A percentile compares a stretch with the other conserved stretches of the same genome.
phyloP scores from a whole-genome alignment of 1,140 invertebrate species.

The Dreissena polymorpha region DNA sequence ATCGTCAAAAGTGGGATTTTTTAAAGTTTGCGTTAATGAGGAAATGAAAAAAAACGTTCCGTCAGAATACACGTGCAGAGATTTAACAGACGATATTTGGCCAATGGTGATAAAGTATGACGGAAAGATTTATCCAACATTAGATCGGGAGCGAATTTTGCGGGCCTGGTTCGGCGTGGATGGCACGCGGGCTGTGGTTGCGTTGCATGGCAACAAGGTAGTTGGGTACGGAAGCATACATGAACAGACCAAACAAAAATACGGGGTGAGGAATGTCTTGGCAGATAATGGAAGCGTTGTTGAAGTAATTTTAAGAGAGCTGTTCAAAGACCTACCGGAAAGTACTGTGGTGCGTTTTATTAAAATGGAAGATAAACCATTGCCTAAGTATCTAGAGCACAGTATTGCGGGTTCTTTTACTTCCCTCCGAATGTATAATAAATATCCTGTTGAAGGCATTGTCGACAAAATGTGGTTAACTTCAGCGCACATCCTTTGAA shows the following conservation, averaged over 20 bases:
- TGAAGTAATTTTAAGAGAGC: slow-evolving; percentile 17
- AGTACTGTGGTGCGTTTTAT: slow-evolving; percentile 7
- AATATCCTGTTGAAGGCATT: slow-evolving; percentile 9
- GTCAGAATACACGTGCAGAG: not conserved
- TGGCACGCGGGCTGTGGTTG: not conserved
- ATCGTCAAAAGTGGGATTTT: not conserved
- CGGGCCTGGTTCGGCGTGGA: slow-evolving; percentile 21
- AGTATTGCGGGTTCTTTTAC: not conserved
- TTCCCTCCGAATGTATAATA: slow-evolving; percentile 22
- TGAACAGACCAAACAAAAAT: not conserved
- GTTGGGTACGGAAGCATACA: slow-evolving; percentile 36
- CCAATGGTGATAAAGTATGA: slow-evolving; percentile 26
- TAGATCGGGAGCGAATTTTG: slow-evolving; percentile 16
- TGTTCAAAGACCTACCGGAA: not conserved
- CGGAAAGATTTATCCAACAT: slow-evolving; percentile 7
- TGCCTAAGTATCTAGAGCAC: slow-evolving; percentile 30
- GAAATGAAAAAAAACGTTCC: not conserved
- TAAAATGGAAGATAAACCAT: slow-evolving; percentile 9
- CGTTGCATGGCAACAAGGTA: slow-evolving; percentile 1
- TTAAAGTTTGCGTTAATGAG: not conserved
- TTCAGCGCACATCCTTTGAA: slow-evolving; percentile 12
- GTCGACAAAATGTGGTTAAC: slow-evolving; percentile 26
- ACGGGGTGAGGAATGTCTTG: slow-evolving; percentile 19
- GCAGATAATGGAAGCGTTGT: slow-evolving; percentile 27
- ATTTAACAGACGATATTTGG: slow-evolving; percentile 9